Evolutionary conservation across 2,797 vertebrate genomes (phyloP).

Genomic region (Brotula barbata): DNA sequence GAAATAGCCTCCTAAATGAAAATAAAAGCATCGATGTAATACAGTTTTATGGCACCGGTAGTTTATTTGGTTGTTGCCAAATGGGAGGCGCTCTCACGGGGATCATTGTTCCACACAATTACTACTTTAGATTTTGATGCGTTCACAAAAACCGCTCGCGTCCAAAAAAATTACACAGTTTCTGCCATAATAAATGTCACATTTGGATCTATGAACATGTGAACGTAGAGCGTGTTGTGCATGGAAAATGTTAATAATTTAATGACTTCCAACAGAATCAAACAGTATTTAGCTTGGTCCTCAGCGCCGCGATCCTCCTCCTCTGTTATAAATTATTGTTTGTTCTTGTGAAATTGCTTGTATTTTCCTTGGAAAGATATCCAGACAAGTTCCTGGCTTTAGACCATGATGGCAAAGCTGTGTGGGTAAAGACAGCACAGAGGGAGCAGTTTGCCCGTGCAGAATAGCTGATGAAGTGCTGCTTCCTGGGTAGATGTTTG

Average conservation of each 20-base stretch:
- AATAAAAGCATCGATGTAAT: too few species aligned
- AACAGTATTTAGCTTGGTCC: constrained; percentile 1
- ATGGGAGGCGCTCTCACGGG: too few species aligned
- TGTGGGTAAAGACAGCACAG: constrained; percentile 17
- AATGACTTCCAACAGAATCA: constrained; percentile 4
- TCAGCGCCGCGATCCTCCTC: constrained; percentile 7
- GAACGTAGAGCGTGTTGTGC: constrained; percentile 2
- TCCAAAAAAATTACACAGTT: too few species aligned
- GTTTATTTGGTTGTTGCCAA: too few species aligned
- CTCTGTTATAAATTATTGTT: constrained; percentile 52
- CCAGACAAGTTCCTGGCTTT: constrained; percentile 48
- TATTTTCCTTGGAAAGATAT: constrained; percentile 46
- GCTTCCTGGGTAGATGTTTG: constrained; percentile 40
- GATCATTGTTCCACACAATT: too few species aligned
- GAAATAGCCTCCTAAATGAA: too few species aligned
- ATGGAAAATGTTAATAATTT: constrained; percentile 26
- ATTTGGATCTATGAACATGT: not conserved
- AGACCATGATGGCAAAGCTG: constrained; percentile 21
- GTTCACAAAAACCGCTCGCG: too few species aligned
- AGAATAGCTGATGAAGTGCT: constrained; percentile 13
- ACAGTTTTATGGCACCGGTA: too few species aligned
- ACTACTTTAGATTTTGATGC: too few species aligned
- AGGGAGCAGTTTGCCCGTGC: constrained; percentile 26
- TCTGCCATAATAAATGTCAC: too few species aligned
- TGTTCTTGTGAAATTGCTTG: constrained; percentile 53